phyloP scores from a whole-genome alignment of 1,140 invertebrate species.

The Zaprionus ornatus region DNA sequence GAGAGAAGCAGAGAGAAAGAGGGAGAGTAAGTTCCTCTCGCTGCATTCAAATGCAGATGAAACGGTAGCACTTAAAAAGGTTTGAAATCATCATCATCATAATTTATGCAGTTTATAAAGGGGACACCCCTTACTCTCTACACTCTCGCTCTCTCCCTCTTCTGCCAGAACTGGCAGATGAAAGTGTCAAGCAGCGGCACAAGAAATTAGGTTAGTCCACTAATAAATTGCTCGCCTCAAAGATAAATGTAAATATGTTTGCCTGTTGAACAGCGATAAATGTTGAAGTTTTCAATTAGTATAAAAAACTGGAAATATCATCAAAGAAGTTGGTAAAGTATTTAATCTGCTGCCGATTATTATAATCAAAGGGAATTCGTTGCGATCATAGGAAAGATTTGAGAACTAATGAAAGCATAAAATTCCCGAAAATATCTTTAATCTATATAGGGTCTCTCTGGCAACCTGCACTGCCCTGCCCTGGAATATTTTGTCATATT shows the following conservation, averaged over 20 bases:
- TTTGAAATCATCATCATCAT: conserved; percentile 7
- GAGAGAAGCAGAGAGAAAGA: background rate
- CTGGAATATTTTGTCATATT: conserved; percentile 60
- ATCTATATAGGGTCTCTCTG: background rate
- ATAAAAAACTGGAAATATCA: background rate
- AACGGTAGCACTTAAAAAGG: conserved; percentile 39
- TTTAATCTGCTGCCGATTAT: background rate
- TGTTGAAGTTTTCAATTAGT: conserved; percentile 27
- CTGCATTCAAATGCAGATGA: conserved; percentile 38
- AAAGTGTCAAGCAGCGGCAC: conserved; percentile 19
- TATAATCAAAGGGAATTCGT: background rate
- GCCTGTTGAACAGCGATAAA: conserved; percentile 14
- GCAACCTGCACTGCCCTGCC: background rate
- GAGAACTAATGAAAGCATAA: background rate
- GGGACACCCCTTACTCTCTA: background rate
- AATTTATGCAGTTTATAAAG: conserved; percentile 32
- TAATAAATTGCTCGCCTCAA: conserved; percentile 1
- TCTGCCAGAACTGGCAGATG: background rate
- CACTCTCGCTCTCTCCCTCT: too few relatives aligned
- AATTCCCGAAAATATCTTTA: background rate
- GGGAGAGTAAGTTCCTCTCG: background rate
- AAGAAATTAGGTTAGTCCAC: conserved; percentile 31
- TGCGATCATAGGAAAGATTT: background rate
- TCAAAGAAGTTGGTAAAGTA: background rate
- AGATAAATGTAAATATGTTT: conserved; percentile 7